Percentiles rank a stretch among this genome's conserved stretches.
phyloP scores from a whole-genome alignment of 2,888 invertebrate species.

The Drosophila nr. perissopoda region DNA sequence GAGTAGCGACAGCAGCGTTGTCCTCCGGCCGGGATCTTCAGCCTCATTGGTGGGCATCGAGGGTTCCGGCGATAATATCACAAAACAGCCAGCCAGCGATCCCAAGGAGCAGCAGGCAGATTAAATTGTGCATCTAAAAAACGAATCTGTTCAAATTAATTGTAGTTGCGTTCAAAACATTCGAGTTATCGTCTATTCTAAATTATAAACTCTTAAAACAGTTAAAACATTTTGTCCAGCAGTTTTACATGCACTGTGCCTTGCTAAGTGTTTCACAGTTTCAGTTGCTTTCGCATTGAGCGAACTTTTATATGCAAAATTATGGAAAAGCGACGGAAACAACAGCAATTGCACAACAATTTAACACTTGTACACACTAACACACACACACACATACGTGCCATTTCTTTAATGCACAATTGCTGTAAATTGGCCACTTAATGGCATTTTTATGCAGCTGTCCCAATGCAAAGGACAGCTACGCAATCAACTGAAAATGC shows the following conservation, averaged over 20 bases:
- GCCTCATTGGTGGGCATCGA: conserved; percentile 42
- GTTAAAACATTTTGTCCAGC: neutral
- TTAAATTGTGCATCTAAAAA: conserved; percentile 15
- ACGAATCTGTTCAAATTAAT: conserved; percentile 17
- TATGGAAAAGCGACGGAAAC: conserved; percentile 19
- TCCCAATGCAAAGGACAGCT: conserved; percentile 2
- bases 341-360: conserved; percentile 11
- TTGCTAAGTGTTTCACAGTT: conserved; percentile 19
- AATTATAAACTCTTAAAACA: conserved; percentile 32
- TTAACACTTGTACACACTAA: conserved; percentile 3
- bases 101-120: conserved; percentile 44
- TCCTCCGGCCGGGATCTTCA: conserved; percentile 58
- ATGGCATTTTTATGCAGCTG: conserved; percentile 6
- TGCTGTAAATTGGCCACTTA: conserved; percentile 38
- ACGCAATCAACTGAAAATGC: conserved; percentile 39
- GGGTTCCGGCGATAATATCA: conserved; percentile 60
- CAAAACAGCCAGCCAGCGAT: conserved; percentile 12
- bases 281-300: neutral
- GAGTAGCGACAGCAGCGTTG: conserved; percentile 72
- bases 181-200: conserved; percentile 34
- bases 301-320: neutral
- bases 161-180: conserved; percentile 32
- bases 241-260: conserved; percentile 11
- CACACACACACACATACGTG: conserved; percentile 1
- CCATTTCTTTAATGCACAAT: conserved; percentile 39